phyloP scores from a whole-genome alignment of 92 coral and sea anemone species.

The Epizoanthus illoricatus region DNA sequence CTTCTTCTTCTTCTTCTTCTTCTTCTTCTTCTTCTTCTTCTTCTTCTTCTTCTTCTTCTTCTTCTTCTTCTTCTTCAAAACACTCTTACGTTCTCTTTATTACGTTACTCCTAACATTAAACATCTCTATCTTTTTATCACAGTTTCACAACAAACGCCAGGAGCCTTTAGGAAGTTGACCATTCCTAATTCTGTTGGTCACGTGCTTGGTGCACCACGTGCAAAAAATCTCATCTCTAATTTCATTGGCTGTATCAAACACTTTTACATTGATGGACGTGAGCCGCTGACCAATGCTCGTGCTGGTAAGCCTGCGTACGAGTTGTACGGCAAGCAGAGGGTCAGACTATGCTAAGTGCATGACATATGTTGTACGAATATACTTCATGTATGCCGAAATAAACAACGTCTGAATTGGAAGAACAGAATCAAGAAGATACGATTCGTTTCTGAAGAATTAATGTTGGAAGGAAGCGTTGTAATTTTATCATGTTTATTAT shows the following conservation, averaged over 20 bases:
- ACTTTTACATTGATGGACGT: constrained; percentile 81
- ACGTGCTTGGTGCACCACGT: constrained; percentile 82
- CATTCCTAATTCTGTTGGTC: constrained; percentile 71
- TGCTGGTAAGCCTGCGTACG: constrained; percentile 66
- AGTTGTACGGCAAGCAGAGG: constrained; percentile 32
- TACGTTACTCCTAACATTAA: no score
- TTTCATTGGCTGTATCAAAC: constrained; percentile 87
- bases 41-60: no score
- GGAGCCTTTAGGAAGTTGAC: constrained; percentile 83
- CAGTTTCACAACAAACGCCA: constrained; percentile 55
- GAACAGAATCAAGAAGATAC: no score
- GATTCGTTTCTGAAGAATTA: no score
- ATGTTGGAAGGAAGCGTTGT: no score
- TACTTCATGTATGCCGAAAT: neutral
- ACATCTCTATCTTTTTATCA: neutral
- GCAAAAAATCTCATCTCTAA: constrained; percentile 55
- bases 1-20: no score
- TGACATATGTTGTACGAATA: neutral
- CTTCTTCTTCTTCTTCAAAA: no score
- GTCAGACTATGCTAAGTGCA: constrained; percentile 32
- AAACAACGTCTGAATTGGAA: no score
- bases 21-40: no score
- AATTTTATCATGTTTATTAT: no score
- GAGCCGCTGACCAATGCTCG: constrained; percentile 79
- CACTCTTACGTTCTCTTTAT: no score